Evolutionary conservation across 2,888 invertebrate species (phyloP).

Genomic region (Lagria hirta): DNA sequence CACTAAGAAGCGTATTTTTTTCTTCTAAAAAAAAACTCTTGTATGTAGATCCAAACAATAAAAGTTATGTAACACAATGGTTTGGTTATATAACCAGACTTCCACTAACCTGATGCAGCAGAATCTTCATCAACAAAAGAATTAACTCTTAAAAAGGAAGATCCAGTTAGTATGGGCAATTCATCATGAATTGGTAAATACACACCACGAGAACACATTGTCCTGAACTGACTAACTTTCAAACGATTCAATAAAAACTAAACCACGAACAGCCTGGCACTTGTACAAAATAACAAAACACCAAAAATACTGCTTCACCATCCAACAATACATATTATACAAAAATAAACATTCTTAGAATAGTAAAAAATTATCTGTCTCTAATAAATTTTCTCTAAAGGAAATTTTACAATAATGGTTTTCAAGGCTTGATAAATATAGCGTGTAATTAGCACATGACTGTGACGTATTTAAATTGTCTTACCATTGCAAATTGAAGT

Average conservation of each 20-base stretch:
- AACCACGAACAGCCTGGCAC: slow-evolving; percentile 36
- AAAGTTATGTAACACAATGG: too few species aligned
- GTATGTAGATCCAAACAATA: too few species aligned
- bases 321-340: slow-evolving; percentile 20
- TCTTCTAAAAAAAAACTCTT: too few species aligned
- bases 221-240: slow-evolving; percentile 17
- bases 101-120: slow-evolving; percentile 11
- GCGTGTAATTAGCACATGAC: too few species aligned
- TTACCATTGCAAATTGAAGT: too few species aligned
- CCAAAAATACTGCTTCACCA: slow-evolving; percentile 31
- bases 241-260: slow-evolving; percentile 34
- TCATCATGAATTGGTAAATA: slow-evolving; percentile 41
- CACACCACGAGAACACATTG: slow-evolving; percentile 50
- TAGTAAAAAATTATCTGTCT: too few species aligned
- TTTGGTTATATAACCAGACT: too few species aligned
- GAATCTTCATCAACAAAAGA: slow-evolving; percentile 47
- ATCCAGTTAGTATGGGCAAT: slow-evolving; percentile 39
- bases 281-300: slow-evolving; percentile 35
- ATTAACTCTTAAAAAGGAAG: slow-evolving; percentile 44
- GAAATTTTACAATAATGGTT: too few species aligned
- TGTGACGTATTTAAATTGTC: too few species aligned
- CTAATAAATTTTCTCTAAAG: too few species aligned
- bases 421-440: too few species aligned
- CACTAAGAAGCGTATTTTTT: too few species aligned
- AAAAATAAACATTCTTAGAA: slow-evolving; percentile 22